Evolutionary conservation across 2,797 vertebrate genomes (phyloP), one percentile per base, ranked within the genome.

Genomic region (Sebastes oblongus): DNA sequence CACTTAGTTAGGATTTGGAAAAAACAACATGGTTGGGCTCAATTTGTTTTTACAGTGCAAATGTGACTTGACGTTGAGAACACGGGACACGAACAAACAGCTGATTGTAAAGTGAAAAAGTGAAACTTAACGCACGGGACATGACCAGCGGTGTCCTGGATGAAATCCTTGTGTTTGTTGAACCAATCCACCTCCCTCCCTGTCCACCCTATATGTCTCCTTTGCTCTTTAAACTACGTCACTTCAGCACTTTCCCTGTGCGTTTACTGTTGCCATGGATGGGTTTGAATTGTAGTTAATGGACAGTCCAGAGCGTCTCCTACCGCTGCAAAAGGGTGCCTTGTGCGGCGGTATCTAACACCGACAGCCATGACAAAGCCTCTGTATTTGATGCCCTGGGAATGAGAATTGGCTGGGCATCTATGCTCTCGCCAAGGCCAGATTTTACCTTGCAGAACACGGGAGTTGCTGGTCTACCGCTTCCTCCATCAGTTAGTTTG

Each of bases 21-120:
- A 52, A 52, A 52, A 52, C 46, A 52, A n/a, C 3, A n/a, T 52
- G 46, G 46, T 52, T n/a, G 0, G 46, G 46, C 46, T 52, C n/a
- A 52, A 50, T 50, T 18, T 2, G 46, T 50, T 50, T 50, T 50
- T 50, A 50, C 46, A n/a, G 46, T 20, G 8, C 46, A 50, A 50
- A 50, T 50, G 46, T 50, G 46, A 0, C 18, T 50, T n/a, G 18
- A 20, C 0, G 8, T 50, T 50, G 0, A 0, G 46, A 50, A 50
- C 46, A 50, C 8, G 3, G 46, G 46, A 0, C 46, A 50, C 0
- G 7, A 20, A 50, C 46, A 20, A 50, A 50, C 18, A 50, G 18
- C 46, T 50, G 46, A 50, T 20, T 50, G 18, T 8, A 50, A 52
- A 52, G 46, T 20, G 18, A 20, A 50, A 46, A 52, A 52, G 46